Evolutionary conservation across 1,140 invertebrate species (phyloP), one percentile per base, ranked within the genome.

Genomic region (Paraescarpia echinospica): DNA sequence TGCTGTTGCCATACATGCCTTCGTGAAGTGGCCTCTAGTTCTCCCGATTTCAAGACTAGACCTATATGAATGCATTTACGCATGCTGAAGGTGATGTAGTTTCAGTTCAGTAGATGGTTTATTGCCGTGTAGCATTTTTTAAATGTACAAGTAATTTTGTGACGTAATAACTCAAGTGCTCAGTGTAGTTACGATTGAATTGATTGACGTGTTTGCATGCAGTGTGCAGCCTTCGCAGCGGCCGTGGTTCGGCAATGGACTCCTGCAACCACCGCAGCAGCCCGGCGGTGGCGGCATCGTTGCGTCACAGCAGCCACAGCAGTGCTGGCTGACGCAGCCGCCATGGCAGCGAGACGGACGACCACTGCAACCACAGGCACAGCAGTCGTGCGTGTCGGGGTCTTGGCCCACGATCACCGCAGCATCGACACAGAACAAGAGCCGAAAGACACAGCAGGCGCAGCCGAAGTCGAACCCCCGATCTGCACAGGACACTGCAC

Each of bases 401-500:
- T 14, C 59, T 6, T 77, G 59, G 59, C 59, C 59, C 59, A 77
- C 59, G 2, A 18, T 77, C 59, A 31, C 59, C 14, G 59, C 59
- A 6, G 27, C 59, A 18, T 77, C 59, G 59, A 2, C 59, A 27
- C 27, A 18, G 59, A 18, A 18, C 90, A 90, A 90, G 35, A 18
- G n/a, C 14, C 18, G 18, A 22, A 18, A 41, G n/a, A 31, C 34
- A 18, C 35, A 31, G 35, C 91, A 14, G 27, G 35, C 51, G 34
- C 33, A 33, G 33, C 48, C 34, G 41, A 77, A 77, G 59, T 77
- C 27, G 27, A 77, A 27, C 35, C 35, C 34, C 77, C 35, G 27
- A 92, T 91, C 92, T 8, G 14, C 35, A 33, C 90, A 93, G n/a
- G 93, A 93, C 48, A 94, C 94, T 0, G 41, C 93, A 6, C 90